A percentile compares a stretch with the other conserved stretches of the same genome.
These are phyloP conservation scores for Wasmannia auropunctata DNA, from an alignment of 1,140 invertebrate species.

Conservation along the genomic window DNA sequence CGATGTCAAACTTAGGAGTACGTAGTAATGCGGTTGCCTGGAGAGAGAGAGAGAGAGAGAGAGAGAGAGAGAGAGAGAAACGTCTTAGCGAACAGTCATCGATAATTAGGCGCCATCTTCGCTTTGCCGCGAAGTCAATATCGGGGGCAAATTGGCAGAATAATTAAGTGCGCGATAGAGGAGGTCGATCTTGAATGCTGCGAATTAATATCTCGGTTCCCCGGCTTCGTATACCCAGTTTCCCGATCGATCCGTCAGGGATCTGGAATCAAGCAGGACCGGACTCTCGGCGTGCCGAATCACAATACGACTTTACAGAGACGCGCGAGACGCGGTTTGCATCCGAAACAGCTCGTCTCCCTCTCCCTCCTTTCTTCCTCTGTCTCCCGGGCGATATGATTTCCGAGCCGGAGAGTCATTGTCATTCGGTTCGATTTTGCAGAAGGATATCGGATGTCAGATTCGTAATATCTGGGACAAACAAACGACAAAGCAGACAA, in stretches of 20 bases:
- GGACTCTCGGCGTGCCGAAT: conserved; percentile 35
- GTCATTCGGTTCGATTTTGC: neutral
- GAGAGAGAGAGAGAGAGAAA: no score
- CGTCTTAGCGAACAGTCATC: conserved; percentile 61
- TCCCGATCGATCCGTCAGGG: conserved; percentile 61
- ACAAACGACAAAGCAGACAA: neutral
- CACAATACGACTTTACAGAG: conserved; percentile 61
- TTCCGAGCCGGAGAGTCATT: conserved; percentile 8
- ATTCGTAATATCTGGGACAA: neutral
- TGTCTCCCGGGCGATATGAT: neutral
- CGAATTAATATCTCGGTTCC: conserved; percentile 73
- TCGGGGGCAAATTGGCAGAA: conserved; percentile 70
- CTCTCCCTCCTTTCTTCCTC: neutral
- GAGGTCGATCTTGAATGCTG: conserved; percentile 56
- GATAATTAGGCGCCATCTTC: conserved; percentile 66
- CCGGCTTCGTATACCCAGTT: conserved; percentile 11
- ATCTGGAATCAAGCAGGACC: conserved; percentile 51
- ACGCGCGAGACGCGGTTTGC: conserved; percentile 44
- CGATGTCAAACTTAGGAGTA: neutral
- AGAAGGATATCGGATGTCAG: conserved; percentile 2
- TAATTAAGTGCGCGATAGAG: conserved; percentile 69
- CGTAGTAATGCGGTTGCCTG: conserved; percentile 42
- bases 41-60: no score
- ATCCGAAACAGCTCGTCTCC: conserved; percentile 49
- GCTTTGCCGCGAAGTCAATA: conserved; percentile 61